Conservation (phyloP, 1,140 invertebrate genomes). For the Hyphantria cunea region DNA sequence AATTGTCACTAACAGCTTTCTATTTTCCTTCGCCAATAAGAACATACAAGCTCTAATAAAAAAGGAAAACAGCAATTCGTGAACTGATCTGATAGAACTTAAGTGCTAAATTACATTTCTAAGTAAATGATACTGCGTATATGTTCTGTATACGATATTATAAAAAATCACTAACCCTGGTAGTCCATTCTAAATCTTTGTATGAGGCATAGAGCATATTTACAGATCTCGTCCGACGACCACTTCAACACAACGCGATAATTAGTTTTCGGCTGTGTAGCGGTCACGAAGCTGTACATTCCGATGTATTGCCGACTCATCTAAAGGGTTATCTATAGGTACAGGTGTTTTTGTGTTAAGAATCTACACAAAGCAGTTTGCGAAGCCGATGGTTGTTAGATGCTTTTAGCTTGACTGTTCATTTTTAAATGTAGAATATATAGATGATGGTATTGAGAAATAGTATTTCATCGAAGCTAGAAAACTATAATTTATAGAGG, state of each 20-base stretch:
- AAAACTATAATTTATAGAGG: too few relatives aligned
- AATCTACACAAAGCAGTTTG: constrained; percentile 54
- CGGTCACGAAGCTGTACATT: constrained; percentile 58
- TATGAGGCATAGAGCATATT: constrained; percentile 20
- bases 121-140: too few relatives aligned
- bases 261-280: constrained; percentile 56
- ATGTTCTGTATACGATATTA: neutral
- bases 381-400: constrained; percentile 14
- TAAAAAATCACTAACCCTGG: constrained; percentile 9
- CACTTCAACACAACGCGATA: constrained; percentile 47
- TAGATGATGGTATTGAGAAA: too few relatives aligned
- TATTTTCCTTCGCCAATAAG: neutral
- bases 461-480: too few relatives aligned
- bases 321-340: constrained; percentile 53
- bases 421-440: too few relatives aligned
- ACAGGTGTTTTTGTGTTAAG: constrained; percentile 58
- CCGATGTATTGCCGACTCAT: constrained; percentile 56
- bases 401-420: too few relatives aligned
- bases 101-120: too few relatives aligned
- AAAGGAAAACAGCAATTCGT: too few relatives aligned
- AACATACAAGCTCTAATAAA: neutral
- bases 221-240: constrained; percentile 28
- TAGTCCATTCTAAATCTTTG: constrained; percentile 15
- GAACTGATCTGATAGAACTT: too few relatives aligned
- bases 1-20: constrained; percentile 1